These are phyloP conservation scores for Belonocnema kinseyi DNA, from an alignment of 1,140 invertebrate species.

Conservation along the genomic window DNA sequence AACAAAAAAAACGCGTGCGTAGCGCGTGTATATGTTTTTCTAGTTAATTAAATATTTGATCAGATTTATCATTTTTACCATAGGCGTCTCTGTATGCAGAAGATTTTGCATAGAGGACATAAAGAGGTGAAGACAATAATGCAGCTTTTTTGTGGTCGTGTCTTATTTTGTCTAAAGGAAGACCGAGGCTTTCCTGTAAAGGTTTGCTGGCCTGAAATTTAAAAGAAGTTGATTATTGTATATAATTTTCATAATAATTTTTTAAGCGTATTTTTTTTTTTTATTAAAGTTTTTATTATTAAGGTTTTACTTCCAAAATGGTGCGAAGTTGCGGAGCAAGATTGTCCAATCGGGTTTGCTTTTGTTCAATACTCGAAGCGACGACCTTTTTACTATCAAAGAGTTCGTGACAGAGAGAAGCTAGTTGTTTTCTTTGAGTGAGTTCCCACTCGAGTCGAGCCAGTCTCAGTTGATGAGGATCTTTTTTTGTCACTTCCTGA, in stretches of 20 bases:
- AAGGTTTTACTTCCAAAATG: conserved; percentile 80
- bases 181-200: conserved; percentile 90
- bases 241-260: conserved; percentile 20
- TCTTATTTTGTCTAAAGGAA: conserved; percentile 86
- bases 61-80: conserved; percentile 71
- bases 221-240: conserved; percentile 7
- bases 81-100: conserved; percentile 89
- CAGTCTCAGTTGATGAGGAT: conserved; percentile 88
- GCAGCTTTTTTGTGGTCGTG: conserved; percentile 85
- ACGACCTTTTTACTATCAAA: conserved; percentile 87
- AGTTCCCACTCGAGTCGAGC: conserved; percentile 95
- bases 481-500: conserved; percentile 80
- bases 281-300: not conserved
- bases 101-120: conserved; percentile 91
- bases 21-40: too few relatives aligned
- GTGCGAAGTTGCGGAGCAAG: conserved; percentile 86
- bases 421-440: conserved; percentile 89
- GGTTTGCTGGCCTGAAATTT: conserved; percentile 85
- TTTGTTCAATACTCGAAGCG: conserved; percentile 85
- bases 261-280: not conserved
- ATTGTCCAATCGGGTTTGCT: conserved; percentile 87
- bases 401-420: conserved; percentile 85
- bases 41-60: too few relatives aligned
- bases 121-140: conserved; percentile 88
- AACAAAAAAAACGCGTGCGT: too few relatives aligned